Conservation (phyloP, 2,797 vertebrate genomes). For the Scolopax bukidnonensis region DNA sequence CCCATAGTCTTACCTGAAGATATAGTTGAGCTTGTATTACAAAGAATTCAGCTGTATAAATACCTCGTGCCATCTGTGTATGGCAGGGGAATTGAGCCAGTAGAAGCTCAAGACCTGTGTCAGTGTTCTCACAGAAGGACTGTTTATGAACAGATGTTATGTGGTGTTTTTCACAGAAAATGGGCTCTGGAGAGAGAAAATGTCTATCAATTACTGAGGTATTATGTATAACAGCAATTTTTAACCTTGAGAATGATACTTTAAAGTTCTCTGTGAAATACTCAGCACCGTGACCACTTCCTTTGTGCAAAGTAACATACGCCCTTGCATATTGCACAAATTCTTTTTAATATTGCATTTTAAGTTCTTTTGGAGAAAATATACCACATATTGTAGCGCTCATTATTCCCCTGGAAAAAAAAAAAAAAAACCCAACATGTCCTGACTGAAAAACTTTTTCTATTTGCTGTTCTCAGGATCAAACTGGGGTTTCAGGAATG, state of each 20-base stretch:
- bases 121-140: conserved; percentile 94
- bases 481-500: neutral
- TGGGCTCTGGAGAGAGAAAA: conserved; percentile 92
- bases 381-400: neutral
- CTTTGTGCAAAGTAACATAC: conserved; percentile 64
- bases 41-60: conserved; percentile 84
- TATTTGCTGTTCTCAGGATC: neutral
- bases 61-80: conserved; percentile 90
- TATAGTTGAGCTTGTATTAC: conserved; percentile 83
- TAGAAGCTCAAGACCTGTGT: conserved; percentile 87
- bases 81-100: conserved; percentile 91
- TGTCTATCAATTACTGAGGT: conserved; percentile 94
- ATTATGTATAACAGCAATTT: conserved; percentile 88
- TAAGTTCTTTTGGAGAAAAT: conserved; percentile 4
- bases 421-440: neutral
- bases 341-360: neutral
- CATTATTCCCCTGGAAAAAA: neutral
- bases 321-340: conserved; percentile 32
- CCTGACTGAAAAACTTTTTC: neutral
- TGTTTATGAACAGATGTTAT: conserved; percentile 99
- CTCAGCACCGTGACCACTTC: conserved; percentile 55
- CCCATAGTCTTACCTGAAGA: conserved; percentile 91
- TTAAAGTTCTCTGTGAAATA: conserved; percentile 77
- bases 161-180: conserved; percentile 91
- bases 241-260: conserved; percentile 96